Evolutionary conservation across 1,140 invertebrate genomes (phyloP).

Genomic region (Contarinia nasturtii): DNA sequence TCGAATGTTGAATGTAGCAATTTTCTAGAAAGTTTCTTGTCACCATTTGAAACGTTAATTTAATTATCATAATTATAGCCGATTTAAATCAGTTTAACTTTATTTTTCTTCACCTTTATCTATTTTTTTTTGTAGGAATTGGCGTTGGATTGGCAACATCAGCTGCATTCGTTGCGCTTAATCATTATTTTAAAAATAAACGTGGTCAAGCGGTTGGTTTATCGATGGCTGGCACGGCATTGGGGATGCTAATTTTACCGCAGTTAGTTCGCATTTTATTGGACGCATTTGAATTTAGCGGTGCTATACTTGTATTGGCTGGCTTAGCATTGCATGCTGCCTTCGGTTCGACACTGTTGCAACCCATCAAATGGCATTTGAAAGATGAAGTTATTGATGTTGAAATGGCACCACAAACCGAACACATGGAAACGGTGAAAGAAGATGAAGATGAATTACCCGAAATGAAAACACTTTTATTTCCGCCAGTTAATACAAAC

Average conservation of each 20-base stretch:
- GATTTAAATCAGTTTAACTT: neutral
- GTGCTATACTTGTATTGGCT: slow-evolving; percentile 43
- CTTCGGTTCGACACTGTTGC: slow-evolving; percentile 41
- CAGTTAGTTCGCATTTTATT: slow-evolving; percentile 41
- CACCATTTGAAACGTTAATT: no score
- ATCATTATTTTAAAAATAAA: slow-evolving; percentile 51
- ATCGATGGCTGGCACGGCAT: slow-evolving; percentile 52
- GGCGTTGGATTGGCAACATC: slow-evolving; percentile 49
- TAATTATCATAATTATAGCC: no score
- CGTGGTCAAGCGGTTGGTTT: slow-evolving; percentile 55
- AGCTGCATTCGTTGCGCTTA: slow-evolving; percentile 49
- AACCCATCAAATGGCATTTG: slow-evolving; percentile 44
- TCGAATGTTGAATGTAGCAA: no score
- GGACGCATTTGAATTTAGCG: slow-evolving; percentile 36
- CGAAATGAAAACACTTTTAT: slow-evolving; percentile 20
- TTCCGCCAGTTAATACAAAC: slow-evolving; percentile 9
- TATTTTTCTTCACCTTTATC: neutral
- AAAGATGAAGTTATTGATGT: slow-evolving; percentile 34
- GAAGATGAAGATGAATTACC: slow-evolving; percentile 25
- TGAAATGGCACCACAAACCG: slow-evolving; percentile 28
- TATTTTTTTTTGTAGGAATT: slow-evolving; percentile 30
- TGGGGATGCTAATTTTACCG: slow-evolving; percentile 56
- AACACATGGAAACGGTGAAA: slow-evolving; percentile 3
- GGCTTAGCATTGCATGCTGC: slow-evolving; percentile 42
- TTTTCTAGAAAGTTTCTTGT: no score